phyloP scores from a whole-genome alignment of 2,888 invertebrate genomes.

The Merodon equestris region DNA sequence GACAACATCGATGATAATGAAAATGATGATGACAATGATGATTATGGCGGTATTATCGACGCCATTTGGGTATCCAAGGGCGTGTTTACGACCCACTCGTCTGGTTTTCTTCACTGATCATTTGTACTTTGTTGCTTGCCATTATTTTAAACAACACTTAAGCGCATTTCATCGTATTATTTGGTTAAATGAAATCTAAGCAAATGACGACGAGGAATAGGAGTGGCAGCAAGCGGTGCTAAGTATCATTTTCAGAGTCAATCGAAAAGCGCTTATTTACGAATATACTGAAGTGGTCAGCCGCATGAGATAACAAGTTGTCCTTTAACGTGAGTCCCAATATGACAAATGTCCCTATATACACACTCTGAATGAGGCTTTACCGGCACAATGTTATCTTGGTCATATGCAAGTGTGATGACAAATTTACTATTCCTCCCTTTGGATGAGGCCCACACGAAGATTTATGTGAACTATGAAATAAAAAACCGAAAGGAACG shows the following conservation, averaged over 20 bases:
- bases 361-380: too few relatives aligned
- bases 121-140: background rate
- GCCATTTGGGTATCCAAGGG: constrained; percentile 43
- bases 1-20: constrained; percentile 18
- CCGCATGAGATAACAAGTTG: too few relatives aligned
- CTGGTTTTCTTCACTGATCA: constrained; percentile 26
- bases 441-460: too few relatives aligned
- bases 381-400: too few relatives aligned
- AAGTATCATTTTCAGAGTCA: constrained; percentile 31
- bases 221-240: constrained; percentile 22
- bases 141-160: constrained; percentile 40
- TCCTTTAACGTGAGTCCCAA: too few relatives aligned
- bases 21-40: constrained; percentile 52
- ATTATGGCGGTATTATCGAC: constrained; percentile 54
- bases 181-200: constrained; percentile 23
- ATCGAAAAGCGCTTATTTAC: too few relatives aligned
- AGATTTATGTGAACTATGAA: too few relatives aligned
- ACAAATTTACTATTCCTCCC: too few relatives aligned
- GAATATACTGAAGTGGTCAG: too few relatives aligned
- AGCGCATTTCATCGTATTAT: constrained; percentile 38
- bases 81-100: constrained; percentile 42
- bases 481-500: too few relatives aligned
- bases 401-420: too few relatives aligned
- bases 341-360: too few relatives aligned
- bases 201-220: constrained; percentile 33